These are phyloP conservation scores for Thalpophila matura DNA, from an alignment of 2,888 invertebrate species.

Conservation along the genomic window DNA sequence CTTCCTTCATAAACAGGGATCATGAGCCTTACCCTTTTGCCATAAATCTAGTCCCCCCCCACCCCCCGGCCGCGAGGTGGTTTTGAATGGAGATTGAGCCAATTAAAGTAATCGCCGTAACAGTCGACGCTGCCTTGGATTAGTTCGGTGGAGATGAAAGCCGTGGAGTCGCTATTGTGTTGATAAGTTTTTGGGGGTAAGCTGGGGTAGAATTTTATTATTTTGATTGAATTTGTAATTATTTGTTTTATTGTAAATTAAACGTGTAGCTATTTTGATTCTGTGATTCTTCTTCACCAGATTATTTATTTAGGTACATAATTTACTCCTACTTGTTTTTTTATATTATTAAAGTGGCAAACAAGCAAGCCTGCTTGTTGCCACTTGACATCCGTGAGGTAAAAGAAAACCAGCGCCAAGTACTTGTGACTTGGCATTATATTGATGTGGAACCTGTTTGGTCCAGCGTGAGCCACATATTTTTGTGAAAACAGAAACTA, in stretches of 20 bases:
- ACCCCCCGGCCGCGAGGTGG: conserved; percentile 83
- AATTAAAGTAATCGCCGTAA: conserved; percentile 93
- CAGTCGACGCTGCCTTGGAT: conserved; percentile 93
- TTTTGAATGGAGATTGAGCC: conserved; percentile 92
- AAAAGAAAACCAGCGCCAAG: too few relatives aligned
- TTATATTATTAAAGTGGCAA: too few relatives aligned
- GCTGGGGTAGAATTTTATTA: background rate
- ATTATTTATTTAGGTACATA: too few relatives aligned
- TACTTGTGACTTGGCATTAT: too few relatives aligned
- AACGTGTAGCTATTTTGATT: too few relatives aligned
- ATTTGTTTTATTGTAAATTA: background rate
- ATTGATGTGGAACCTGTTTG: too few relatives aligned
- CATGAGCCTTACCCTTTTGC: conserved; percentile 89
- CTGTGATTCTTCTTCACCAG: too few relatives aligned
- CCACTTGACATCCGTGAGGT: too few relatives aligned
- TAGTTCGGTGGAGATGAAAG: conserved; percentile 84
- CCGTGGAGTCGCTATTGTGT: conserved; percentile 68
- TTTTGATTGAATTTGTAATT: background rate
- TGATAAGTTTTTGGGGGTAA: conserved; percentile 9
- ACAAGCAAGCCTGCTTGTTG: too few relatives aligned
- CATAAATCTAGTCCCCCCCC: conserved; percentile 86
- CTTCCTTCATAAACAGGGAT: conserved; percentile 90
- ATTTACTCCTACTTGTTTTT: too few relatives aligned
- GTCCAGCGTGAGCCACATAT: too few relatives aligned
- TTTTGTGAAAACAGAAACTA: too few relatives aligned